Evolutionary conservation across 1,140 invertebrate species (phyloP).

Genomic region (Drosophila eugracilis): DNA sequence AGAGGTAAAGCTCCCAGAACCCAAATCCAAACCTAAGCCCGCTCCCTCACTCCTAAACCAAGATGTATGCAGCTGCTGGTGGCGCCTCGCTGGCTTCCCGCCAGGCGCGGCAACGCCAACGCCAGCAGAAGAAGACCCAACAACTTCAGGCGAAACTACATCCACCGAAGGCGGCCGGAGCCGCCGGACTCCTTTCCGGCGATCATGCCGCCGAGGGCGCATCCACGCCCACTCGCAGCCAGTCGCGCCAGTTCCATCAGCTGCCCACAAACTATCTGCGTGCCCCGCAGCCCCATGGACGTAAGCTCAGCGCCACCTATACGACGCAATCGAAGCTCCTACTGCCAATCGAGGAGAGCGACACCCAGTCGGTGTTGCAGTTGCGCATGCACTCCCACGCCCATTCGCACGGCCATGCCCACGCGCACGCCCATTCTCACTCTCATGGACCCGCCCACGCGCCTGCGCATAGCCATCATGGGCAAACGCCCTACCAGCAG

Average conservation of each 20-base stretch:
- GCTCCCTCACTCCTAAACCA: conserved; percentile 24
- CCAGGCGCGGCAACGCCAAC: conserved; percentile 87
- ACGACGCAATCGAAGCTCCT: conserved; percentile 81
- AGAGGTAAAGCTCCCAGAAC: conserved; percentile 20
- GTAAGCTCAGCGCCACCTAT: conserved; percentile 84
- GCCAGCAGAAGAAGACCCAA: conserved; percentile 85
- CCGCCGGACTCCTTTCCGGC: conserved; percentile 28
- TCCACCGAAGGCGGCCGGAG: conserved; percentile 84
- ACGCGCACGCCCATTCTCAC: conserved; percentile 44
- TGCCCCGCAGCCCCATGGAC: conserved; percentile 73
- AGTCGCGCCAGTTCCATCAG: conserved; percentile 86
- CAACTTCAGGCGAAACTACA: conserved; percentile 85
- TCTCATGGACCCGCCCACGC: conserved; percentile 34
- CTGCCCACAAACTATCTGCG: conserved; percentile 85
- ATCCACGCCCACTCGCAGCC: conserved; percentile 80
- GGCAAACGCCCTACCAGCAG: conserved; percentile 72
- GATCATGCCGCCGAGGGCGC: conserved; percentile 77
- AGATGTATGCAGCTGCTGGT: conserved; percentile 91
- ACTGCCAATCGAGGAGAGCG: conserved; percentile 84
- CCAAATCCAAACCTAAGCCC: background rate
- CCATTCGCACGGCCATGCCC: conserved; percentile 46
- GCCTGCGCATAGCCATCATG: conserved; percentile 31
- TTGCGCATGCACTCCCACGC: conserved; percentile 76
- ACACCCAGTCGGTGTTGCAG: conserved; percentile 80
- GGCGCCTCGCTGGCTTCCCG: conserved; percentile 90